Percentiles rank a stretch among this genome's conserved stretches.
Conservation (phyloP, 2,113 vertebrate genomes). For the Lates calcarifer region DNA sequence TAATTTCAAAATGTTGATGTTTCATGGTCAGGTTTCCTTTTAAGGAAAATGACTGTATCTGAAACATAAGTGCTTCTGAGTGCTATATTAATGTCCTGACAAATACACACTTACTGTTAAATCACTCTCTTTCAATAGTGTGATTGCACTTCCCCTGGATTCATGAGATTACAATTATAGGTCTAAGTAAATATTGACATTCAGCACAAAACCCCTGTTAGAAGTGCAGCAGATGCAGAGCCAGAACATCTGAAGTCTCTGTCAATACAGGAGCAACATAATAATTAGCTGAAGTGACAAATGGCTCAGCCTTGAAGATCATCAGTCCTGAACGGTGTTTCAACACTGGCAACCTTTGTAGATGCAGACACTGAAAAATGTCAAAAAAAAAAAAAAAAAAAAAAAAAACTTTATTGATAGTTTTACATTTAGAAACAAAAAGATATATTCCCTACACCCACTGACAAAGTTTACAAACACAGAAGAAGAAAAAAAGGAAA, state of each 20-base stretch:
- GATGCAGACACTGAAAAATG: background rate
- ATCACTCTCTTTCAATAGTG: slow-evolving; percentile 44
- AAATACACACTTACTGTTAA: slow-evolving; percentile 29
- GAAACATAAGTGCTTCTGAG: slow-evolving; percentile 14
- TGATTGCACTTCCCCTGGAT: slow-evolving; percentile 50
- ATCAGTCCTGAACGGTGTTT: slow-evolving; percentile 1
- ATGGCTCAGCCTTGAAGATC: background rate
- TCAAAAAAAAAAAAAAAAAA: no score
- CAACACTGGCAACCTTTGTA: background rate
- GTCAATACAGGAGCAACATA: slow-evolving; percentile 32
- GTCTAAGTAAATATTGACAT: slow-evolving; percentile 39
- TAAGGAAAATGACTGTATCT: no score
- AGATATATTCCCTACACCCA: no score
- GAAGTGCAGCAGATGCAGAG: slow-evolving; percentile 24
- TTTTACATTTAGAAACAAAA: no score
- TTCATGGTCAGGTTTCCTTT: no score
- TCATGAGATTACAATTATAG: slow-evolving; percentile 59
- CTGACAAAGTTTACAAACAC: no score
- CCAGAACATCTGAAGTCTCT: slow-evolving; percentile 24
- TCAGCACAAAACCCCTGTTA: slow-evolving; percentile 34
- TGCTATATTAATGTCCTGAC: slow-evolving; percentile 22
- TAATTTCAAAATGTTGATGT: background rate
- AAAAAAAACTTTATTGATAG: no score
- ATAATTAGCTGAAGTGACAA: slow-evolving; percentile 49
- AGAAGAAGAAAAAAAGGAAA: no score